Conservation (phyloP, 2,888 invertebrate genomes). For the Erannis defoliaria region DNA sequence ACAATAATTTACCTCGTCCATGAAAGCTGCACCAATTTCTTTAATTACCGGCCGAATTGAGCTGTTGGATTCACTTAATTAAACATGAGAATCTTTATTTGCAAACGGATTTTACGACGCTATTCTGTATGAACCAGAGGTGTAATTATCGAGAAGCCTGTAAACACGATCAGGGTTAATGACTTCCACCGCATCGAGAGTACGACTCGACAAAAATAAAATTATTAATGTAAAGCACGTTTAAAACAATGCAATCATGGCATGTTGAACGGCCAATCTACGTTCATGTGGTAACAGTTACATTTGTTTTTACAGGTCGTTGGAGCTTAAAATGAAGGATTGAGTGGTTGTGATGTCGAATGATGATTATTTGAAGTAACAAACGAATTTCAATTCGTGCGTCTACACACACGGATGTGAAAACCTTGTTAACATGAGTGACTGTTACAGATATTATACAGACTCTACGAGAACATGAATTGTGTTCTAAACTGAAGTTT, state of each 20-base stretch:
- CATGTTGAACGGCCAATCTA: conserved; percentile 45
- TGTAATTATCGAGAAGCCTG: conserved; percentile 58
- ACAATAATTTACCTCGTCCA: conserved; percentile 75
- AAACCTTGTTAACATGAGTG: conserved; percentile 19
- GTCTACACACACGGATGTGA: conserved; percentile 45
- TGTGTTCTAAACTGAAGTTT: not conserved
- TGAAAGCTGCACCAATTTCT: conserved; percentile 77
- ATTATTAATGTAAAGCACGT: conserved; percentile 53
- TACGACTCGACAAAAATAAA: conserved; percentile 57
- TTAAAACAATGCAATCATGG: conserved; percentile 55
- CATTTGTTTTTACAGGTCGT: conserved; percentile 47
- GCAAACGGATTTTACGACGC: conserved; percentile 66
- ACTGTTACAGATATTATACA: too few species aligned
- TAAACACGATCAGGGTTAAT: conserved; percentile 70
- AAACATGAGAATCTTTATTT: conserved; percentile 73
- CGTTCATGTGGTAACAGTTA: conserved; percentile 40
- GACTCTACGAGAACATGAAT: not conserved
- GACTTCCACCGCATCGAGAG: conserved; percentile 61
- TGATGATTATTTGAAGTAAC: conserved; percentile 39
- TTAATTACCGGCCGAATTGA: conserved; percentile 73
- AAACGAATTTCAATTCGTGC: conserved; percentile 44
- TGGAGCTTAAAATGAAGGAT: conserved; percentile 44
- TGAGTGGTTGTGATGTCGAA: conserved; percentile 38
- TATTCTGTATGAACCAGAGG: conserved; percentile 57
- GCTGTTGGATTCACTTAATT: conserved; percentile 72